Evolutionary conservation across 2,797 vertebrate species (phyloP), one percentile per base, ranked within the genome.

Genomic region (Pangasius sanitwongsei): DNA sequence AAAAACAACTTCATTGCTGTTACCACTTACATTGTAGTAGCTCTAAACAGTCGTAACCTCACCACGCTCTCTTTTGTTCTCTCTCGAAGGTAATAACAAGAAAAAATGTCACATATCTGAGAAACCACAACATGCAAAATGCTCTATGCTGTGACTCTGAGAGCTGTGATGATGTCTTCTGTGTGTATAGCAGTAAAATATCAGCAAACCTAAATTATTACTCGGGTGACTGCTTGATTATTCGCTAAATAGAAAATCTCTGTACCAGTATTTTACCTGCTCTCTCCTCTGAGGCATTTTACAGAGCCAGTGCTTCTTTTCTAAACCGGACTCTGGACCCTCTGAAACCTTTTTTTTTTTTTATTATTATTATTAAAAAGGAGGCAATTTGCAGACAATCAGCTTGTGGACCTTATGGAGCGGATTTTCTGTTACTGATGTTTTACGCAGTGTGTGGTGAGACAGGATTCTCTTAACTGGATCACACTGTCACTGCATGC

Each of bases 371-470:
- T 50, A 7, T 50, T 50, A 20, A 44, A 34, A 75, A 37, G 12
- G 23, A 59, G 55, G 15, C n/a, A 37, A 16, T 77, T 63, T 65
- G 59, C 87, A 75, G 87, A 83, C 87, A 74, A 63, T 75, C 81
- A 72, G 55, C 67, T 61, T 59, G 53, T 23, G 31, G 77, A 70
- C 80, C 0, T 74, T 70, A 41, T 34, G 72, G 57, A 63, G 6
- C 31, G 1, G 9, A 31, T 31, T 25, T 16, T 83, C 34, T 59
- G 6, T 65, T 34, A 65, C 20, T 12, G 65, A 83, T 67, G 83
- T 63, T 2, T 77, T 69, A 48, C 55, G 23, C 48, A 11, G 20
- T 61, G 63, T 78, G 78, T 34, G 37, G 2, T 23, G 28, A 63
- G 57, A 61, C 12, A 41, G 13, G 34, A 82, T 41, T 80, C 77